A percentile compares a stretch with the other conserved stretches of the same genome.
Conservation (phyloP, 2,113 vertebrate genomes). For the Orycteropus afer region DNA sequence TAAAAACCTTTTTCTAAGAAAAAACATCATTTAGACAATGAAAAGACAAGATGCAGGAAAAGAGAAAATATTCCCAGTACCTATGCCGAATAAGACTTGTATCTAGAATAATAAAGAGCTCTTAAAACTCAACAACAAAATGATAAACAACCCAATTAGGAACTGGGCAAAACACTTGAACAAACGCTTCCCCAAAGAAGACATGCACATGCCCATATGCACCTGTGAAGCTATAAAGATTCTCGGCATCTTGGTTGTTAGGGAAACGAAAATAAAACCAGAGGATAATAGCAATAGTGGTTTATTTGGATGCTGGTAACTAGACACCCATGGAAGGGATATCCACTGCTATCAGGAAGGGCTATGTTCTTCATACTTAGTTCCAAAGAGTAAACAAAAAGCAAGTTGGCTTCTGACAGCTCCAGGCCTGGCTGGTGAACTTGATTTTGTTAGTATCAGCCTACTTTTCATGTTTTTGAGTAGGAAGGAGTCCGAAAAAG, state of each 20-base stretch:
- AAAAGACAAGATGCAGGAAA: neutral
- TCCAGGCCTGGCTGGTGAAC: neutral
- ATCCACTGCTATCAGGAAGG: neutral
- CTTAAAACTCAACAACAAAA: neutral
- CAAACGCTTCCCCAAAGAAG: neutral
- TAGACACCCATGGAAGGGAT: neutral
- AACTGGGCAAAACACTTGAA: neutral
- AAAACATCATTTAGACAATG: neutral
- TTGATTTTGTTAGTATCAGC: neutral
- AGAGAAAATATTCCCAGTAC: neutral
- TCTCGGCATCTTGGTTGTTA: neutral
- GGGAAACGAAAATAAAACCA: constrained; percentile 2
- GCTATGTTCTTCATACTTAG: neutral
- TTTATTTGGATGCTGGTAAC: neutral
- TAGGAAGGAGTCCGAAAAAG: neutral
- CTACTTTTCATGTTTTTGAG: constrained; percentile 4
- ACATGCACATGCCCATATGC: fast-evolving
- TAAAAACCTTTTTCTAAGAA: constrained; percentile 17
- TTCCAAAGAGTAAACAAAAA: constrained; percentile 9
- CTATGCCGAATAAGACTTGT: neutral
- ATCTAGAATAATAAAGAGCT: neutral
- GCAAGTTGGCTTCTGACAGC: neutral
- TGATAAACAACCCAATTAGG: neutral
- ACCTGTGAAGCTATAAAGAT: neutral
- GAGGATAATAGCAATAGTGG: too few relatives aligned